These are phyloP conservation scores for Rhopalosiphum padi DNA, from an alignment of 1,140 invertebrate genomes.

Conservation along the genomic window DNA sequence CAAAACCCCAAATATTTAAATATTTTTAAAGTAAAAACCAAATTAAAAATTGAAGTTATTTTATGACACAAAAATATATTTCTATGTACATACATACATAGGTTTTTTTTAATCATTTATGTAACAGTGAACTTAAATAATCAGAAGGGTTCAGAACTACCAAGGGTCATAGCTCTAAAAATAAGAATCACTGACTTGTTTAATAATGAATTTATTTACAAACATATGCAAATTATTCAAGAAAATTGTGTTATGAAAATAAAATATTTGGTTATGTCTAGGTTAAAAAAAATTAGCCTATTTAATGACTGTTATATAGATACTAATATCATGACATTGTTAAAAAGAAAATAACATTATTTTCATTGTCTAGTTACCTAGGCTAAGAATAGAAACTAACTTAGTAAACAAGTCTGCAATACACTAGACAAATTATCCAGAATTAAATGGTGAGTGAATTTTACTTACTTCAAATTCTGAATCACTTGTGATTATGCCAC, in stretches of 20 bases:
- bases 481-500: conserved; percentile 77
- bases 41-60: neutral
- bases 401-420: neutral
- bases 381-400: neutral
- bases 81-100: neutral
- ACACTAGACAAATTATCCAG: neutral
- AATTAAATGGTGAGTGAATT: neutral
- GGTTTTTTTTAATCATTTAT: neutral
- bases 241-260: no score
- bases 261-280: no score
- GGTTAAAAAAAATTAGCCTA: no score
- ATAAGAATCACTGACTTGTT: neutral
- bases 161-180: no score
- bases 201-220: neutral
- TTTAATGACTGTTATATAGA: no score
- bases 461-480: conserved; percentile 74
- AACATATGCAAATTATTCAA: no score
- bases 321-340: neutral
- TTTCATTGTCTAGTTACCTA: neutral
- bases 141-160: neutral
- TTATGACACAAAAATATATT: neutral
- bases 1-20: neutral
- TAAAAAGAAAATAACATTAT: conserved; percentile 11
- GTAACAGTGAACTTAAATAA: neutral
- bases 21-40: neutral